Evolutionary conservation across 2,113 vertebrate species (phyloP).

Genomic region (Dolichotis patagonum): DNA sequence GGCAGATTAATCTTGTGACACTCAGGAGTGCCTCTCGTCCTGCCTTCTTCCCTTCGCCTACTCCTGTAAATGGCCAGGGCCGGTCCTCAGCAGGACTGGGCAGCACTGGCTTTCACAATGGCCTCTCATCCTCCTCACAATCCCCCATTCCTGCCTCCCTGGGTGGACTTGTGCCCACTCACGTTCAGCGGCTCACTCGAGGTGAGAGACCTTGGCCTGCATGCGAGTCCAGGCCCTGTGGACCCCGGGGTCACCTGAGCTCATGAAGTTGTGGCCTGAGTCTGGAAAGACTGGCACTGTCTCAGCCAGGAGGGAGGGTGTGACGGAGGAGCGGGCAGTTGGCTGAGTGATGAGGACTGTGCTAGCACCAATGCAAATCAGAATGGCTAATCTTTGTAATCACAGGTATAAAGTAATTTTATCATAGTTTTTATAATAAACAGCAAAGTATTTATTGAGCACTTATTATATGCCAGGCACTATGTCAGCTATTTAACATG

Average conservation of each 20-base stretch:
- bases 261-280: not conserved
- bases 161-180: accelerated
- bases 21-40: slow-evolving; percentile 60
- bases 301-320: not conserved
- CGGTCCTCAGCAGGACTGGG: not conserved
- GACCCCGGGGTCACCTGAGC: not conserved
- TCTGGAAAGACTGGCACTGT: not conserved
- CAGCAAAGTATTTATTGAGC: slow-evolving; percentile 13
- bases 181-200: not conserved
- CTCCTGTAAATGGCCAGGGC: slow-evolving; percentile 73
- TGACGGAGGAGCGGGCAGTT: not conserved
- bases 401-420: not conserved
- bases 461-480: not conserved
- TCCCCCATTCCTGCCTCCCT: not conserved
- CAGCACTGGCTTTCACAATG: accelerated
- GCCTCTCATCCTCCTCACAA: accelerated
- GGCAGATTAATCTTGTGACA: slow-evolving; percentile 81
- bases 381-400: not conserved
- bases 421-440: not conserved
- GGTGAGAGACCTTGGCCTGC: not conserved
- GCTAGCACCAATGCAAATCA: not conserved
- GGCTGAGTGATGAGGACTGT: not conserved
- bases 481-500: not conserved
- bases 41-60: not conserved
- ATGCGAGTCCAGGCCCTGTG: not conserved